Base-by-base conservation (phyloP, 2,113 vertebrate genomes). In the Psilopsiagon aurifrons region DNA sequence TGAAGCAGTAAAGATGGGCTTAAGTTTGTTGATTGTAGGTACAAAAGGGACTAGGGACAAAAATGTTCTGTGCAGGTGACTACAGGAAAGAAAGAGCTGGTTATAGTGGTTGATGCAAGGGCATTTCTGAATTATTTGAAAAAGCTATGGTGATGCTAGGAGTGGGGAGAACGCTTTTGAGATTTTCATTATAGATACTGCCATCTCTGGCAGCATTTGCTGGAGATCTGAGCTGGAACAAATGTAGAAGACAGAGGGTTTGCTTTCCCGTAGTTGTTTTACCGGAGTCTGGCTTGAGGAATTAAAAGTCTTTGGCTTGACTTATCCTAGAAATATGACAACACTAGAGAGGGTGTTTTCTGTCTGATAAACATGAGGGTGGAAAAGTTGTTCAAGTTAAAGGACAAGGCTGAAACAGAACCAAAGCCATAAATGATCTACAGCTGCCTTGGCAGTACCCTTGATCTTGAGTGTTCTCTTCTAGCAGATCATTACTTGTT, bases 391-490 rank as follows among this genome's bases (percentile, higher is more conserved):
- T 88, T 81, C 0, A 2, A 70, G 59, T 64, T 76, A 37, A 87
- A 95, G 81, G 83, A 79, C 89, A 91, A 92, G 89, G 77, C 66
- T 79, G 81, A 95, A 35, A n/a, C 5, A 46, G 44, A 52, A 89
- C 39, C n/a, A 35, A 83, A 83, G 76, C 46, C 51, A 41, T 87
- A 69, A 91, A 95, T 94, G 69, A 89, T 91, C 29, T 94, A 62
- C 69, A 83, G 84, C 52, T 94, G 86, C 82, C 86, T 94, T 93
- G 95, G 88, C 92, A 85, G 35, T 75, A 55, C 37, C 94, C 92
- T 95, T 97, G 81, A 95, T 92, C 91, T 89, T 84, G 73, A 22
- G 43, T 64, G 27, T 81, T 87, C 39, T 76, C 70, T 79, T 87
- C 43, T 44, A 92, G 81, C 52, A 73, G 52, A 69, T 69, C 1